Conservation (phyloP, 2,888 invertebrate genomes). For the Acronicta leporina region DNA sequence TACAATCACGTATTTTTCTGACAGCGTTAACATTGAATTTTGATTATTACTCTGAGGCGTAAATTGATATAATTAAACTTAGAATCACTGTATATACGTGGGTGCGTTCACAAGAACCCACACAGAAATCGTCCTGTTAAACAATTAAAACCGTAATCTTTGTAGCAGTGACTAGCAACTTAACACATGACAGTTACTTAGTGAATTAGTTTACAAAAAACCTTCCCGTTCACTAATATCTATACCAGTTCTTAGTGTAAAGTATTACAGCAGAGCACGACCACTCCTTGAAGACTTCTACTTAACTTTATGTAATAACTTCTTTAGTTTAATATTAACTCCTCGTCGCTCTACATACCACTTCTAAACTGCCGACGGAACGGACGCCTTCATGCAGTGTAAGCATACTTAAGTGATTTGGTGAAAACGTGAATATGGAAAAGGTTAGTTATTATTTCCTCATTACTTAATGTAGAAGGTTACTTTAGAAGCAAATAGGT, state of each 20-base stretch:
- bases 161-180: neutral
- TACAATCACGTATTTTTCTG: too few species aligned
- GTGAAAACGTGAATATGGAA: slow-evolving; percentile 45
- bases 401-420: slow-evolving; percentile 34
- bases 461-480: neutral
- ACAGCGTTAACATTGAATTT: too few species aligned
- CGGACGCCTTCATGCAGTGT: slow-evolving; percentile 58
- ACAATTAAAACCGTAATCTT: neutral
- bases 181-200: slow-evolving; percentile 13
- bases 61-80: too few species aligned
- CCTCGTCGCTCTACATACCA: slow-evolving; percentile 56
- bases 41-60: too few species aligned
- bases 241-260: slow-evolving; percentile 22
- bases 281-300: slow-evolving; percentile 1
- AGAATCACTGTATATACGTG: too few species aligned
- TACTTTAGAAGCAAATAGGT: neutral
- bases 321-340: slow-evolving; percentile 47
- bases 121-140: too few species aligned
- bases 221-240: slow-evolving; percentile 10
- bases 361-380: slow-evolving; percentile 46
- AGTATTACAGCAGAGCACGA: slow-evolving; percentile 14
- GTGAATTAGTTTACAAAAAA: slow-evolving; percentile 7
- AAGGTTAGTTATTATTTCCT: slow-evolving; percentile 48
- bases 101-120: too few species aligned
- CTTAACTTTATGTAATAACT: slow-evolving; percentile 55